phyloP scores from a whole-genome alignment of 2,113 vertebrate species.

The Chrysochloris asiatica region DNA sequence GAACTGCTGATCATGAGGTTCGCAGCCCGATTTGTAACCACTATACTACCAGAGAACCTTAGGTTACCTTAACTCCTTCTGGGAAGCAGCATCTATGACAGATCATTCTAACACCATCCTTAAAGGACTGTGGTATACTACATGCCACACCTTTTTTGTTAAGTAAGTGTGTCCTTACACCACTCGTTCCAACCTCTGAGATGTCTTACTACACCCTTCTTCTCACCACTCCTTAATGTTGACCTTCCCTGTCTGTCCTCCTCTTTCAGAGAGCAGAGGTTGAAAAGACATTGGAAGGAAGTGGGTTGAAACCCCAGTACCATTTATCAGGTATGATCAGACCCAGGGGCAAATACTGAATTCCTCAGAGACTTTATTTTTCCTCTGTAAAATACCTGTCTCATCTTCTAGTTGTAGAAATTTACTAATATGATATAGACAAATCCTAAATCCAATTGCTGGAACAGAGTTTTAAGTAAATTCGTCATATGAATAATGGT shows the following conservation, averaged over 20 bases:
- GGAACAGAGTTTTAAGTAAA: not conserved
- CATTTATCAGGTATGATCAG: not conserved
- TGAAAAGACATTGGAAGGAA: not conserved
- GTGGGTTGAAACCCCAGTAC: not conserved
- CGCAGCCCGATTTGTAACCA: no score
- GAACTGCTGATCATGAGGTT: no score
- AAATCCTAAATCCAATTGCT: not conserved
- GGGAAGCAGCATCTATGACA: not conserved
- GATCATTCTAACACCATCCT: not conserved
- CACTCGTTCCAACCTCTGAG: not conserved
- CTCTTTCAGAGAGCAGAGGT: not conserved
- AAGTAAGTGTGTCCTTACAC: not conserved
- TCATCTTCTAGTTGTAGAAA: not conserved
- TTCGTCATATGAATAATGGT: not conserved
- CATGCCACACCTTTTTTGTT: not conserved
- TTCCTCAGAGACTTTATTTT: not conserved
- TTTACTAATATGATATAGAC: not conserved
- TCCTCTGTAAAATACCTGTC: not conserved
- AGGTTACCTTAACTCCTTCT: not conserved
- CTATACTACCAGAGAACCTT: not conserved
- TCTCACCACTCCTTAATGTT: not conserved
- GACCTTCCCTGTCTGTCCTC: not conserved
- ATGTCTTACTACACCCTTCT: rapidly evolving
- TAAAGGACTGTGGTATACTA: not conserved
- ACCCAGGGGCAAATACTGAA: not conserved